phyloP scores from a whole-genome alignment of 1,140 invertebrate genomes.

The Heliconius nattereri region DNA sequence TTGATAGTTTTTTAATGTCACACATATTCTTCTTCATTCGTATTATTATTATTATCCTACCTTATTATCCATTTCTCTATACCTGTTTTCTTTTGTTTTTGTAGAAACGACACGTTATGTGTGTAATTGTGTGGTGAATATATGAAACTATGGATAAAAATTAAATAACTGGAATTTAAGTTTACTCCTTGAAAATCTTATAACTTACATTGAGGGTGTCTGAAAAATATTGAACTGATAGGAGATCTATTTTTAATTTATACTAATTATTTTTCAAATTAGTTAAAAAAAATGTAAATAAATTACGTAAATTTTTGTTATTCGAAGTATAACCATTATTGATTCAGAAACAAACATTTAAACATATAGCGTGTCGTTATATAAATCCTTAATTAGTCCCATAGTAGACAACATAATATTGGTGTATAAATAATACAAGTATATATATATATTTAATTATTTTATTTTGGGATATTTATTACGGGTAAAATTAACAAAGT shows the following conservation, averaged over 20 bases:
- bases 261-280: no score
- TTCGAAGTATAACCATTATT: background rate
- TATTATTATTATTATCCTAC: conserved; percentile 50
- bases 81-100: conserved; percentile 13
- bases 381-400: background rate
- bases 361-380: conserved; percentile 1
- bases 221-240: no score
- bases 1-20: conserved; percentile 74
- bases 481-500: conserved; percentile 56
- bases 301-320: background rate
- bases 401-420: background rate
- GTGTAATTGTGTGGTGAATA: background rate
- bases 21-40: conserved; percentile 67
- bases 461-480: conserved; percentile 51
- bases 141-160: no score
- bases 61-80: conserved; percentile 52
- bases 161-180: no score
- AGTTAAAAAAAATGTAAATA: no score
- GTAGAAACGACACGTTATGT: background rate
- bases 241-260: no score
- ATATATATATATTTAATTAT: conserved; percentile 34
- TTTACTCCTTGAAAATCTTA: no score
- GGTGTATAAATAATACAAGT: conserved; percentile 25
- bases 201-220: no score
- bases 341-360: background rate